Evolutionary conservation across 2,797 vertebrate species (phyloP).

Genomic region (Remorina albescens): DNA sequence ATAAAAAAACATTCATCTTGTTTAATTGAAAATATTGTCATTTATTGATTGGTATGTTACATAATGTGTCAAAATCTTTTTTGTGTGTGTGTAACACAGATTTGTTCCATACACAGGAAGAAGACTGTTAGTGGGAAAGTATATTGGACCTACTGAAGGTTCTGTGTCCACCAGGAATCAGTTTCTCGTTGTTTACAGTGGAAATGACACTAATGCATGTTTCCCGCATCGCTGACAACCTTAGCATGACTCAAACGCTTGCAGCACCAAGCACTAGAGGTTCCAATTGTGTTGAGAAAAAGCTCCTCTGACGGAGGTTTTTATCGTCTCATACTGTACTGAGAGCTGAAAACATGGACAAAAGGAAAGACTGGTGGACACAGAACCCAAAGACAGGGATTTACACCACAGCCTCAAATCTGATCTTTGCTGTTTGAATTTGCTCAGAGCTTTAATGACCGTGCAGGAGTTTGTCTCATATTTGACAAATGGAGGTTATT

Average conservation of each 20-base stretch:
- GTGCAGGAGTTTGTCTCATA: constrained; percentile 5
- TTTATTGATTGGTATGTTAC: constrained; percentile 55
- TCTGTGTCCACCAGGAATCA: constrained; percentile 58
- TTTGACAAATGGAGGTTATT: constrained; percentile 7
- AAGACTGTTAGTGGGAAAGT: constrained; percentile 45
- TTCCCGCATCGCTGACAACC: constrained; percentile 47
- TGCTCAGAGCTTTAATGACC: constrained; percentile 12
- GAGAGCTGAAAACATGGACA: constrained; percentile 20
- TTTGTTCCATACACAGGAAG: constrained; percentile 32
- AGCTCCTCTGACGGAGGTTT: constrained; percentile 6
- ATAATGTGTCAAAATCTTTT: constrained; percentile 37
- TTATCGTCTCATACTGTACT: constrained; percentile 10
- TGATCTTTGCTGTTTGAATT: constrained; percentile 37
- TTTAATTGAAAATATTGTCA: constrained; percentile 61
- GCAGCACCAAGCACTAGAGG: constrained; percentile 25
- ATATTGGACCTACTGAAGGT: constrained; percentile 40
- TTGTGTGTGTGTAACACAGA: constrained; percentile 27
- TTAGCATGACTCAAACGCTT: constrained; percentile 52
- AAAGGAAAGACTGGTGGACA: constrained; percentile 56
- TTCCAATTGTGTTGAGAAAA: constrained; percentile 23
- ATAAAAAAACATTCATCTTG: constrained; percentile 56
- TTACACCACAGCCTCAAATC: constrained; percentile 39
- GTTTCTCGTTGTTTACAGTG: constrained; percentile 43
- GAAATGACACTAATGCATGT: constrained; percentile 57
- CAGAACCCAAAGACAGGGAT: constrained; percentile 45